Conservation (phyloP, 1,140 invertebrate genomes). For the Bemisia tabaci region DNA sequence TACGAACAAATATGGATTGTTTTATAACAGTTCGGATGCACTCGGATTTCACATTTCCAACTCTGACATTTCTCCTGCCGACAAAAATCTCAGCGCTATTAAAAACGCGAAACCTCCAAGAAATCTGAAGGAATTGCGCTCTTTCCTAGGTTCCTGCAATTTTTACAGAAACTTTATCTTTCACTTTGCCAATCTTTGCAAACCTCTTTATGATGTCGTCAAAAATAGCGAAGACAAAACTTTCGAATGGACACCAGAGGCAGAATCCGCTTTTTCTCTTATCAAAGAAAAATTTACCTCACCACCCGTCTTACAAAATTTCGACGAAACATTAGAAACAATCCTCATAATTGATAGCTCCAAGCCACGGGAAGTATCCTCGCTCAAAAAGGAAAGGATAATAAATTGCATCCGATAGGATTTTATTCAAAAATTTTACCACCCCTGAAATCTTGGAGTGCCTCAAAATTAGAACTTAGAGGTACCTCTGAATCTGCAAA, state of each 20-base stretch:
- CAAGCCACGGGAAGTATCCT: neutral
- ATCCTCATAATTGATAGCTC: neutral
- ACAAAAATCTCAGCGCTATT: neutral
- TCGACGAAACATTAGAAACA: neutral
- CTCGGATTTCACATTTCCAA: neutral
- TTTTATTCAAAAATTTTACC: neutral
- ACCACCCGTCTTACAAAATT: neutral
- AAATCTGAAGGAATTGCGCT: neutral
- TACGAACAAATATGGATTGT: neutral
- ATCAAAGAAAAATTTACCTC: neutral
- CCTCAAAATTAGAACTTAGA: neutral
- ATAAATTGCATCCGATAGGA: neutral
- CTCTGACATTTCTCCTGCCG: neutral
- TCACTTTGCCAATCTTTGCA: neutral
- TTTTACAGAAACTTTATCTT: neutral
- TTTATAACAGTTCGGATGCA: neutral
- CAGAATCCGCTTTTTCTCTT: neutral
- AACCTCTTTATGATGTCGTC: neutral
- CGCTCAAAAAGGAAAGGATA: neutral
- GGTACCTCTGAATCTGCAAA: neutral
- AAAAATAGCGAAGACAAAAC: neutral
- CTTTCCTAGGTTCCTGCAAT: neutral
- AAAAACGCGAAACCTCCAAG: neutral
- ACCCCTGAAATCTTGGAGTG: neutral
- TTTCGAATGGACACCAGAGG: neutral